Percentiles rank a stretch among this genome's conserved stretches.
These are phyloP conservation scores for Calyptomena viridis DNA, from an alignment of 2,113 vertebrate genomes.

Conservation along the genomic window DNA sequence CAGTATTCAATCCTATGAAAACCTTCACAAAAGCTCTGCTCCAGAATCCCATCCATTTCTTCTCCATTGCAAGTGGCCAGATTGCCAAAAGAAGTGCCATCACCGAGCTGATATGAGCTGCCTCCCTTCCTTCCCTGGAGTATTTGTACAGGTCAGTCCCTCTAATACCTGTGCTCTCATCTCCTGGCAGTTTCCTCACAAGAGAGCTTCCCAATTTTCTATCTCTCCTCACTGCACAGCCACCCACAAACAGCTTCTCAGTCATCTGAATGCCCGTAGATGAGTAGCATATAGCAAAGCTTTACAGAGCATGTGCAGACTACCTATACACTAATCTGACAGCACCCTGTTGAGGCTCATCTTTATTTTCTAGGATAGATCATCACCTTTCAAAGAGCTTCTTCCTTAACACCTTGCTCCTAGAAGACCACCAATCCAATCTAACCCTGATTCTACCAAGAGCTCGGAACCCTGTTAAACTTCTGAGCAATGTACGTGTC, in stretches of 20 bases:
- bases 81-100: background rate
- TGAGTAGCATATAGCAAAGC: background rate
- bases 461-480: background rate
- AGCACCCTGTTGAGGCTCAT: background rate
- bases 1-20: background rate
- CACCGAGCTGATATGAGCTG: background rate
- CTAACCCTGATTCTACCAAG: background rate
- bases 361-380: background rate
- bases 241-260: constrained; percentile 29
- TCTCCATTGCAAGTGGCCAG: background rate
- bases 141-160: background rate
- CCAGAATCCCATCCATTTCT: background rate
- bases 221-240: background rate
- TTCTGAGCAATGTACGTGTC: accelerated
- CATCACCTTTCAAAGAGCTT: background rate
- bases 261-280: background rate
- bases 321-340: background rate
- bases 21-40: background rate
- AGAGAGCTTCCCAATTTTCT: background rate
- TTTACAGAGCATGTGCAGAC: background rate
- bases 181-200: background rate
- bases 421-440: background rate
- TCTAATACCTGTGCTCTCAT: background rate
- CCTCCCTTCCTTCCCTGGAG: background rate
- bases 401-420: background rate